Percentiles rank a stretch among this genome's conserved stretches.
Conservation (phyloP, 2,113 vertebrate genomes). For the Poeciliopsis retropinna region DNA sequence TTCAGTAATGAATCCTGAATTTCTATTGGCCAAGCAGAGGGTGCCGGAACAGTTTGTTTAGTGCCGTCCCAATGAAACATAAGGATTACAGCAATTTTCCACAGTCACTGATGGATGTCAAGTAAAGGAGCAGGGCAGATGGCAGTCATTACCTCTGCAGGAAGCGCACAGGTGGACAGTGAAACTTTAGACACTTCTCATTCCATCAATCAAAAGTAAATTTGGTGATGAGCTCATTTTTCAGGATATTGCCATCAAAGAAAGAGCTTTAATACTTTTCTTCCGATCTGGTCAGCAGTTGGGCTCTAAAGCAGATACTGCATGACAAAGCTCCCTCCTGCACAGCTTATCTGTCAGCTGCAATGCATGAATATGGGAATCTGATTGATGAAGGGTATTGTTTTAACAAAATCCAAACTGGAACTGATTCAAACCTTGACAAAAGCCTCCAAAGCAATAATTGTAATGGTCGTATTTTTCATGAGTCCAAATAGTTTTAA, state of each 20-base stretch:
- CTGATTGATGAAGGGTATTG: too few species aligned
- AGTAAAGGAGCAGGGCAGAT: neutral
- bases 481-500: neutral
- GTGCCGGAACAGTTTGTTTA: too few species aligned
- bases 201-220: neutral
- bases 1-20: too few species aligned
- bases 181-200: neutral
- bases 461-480: too few species aligned
- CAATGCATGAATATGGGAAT: too few species aligned
- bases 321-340: too few species aligned
- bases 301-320: too few species aligned
- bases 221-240: neutral
- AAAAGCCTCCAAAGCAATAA: too few species aligned
- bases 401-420: neutral
- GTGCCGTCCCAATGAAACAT: too few species aligned
- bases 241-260: neutral
- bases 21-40: too few species aligned
- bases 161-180: neutral
- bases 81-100: too few species aligned
- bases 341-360: too few species aligned
- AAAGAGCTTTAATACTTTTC: neutral
- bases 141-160: neutral
- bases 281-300: neutral
- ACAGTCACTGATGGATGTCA: neutral
- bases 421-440: neutral